These are phyloP conservation scores for Gymnobelideus leadbeateri DNA, from an alignment of 2,113 vertebrate genomes.

Conservation along the genomic window DNA sequence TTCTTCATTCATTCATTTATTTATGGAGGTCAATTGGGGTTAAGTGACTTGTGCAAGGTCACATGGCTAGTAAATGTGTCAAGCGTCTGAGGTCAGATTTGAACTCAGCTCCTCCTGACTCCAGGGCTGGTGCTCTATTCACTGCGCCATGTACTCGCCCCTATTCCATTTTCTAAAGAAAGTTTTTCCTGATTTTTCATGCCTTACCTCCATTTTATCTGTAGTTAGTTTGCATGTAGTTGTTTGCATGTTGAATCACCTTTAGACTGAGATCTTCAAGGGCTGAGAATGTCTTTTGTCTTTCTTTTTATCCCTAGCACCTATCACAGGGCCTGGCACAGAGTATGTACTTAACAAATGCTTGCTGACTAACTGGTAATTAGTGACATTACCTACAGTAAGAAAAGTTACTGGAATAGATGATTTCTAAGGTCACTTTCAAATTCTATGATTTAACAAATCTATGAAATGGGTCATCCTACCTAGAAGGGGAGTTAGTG, in stretches of 20 bases:
- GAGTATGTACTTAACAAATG: background rate
- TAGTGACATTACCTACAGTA: background rate
- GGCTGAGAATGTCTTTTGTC: background rate
- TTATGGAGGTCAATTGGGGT: too few species aligned
- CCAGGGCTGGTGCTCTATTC: too few species aligned
- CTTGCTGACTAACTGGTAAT: background rate
- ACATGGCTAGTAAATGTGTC: too few species aligned
- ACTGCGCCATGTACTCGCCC: too few species aligned
- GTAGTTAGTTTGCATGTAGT: background rate
- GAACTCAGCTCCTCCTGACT: too few species aligned
- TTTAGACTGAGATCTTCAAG: background rate
- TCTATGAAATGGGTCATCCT: background rate
- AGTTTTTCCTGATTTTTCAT: background rate
- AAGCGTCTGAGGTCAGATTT: too few species aligned
- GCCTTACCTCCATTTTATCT: background rate
- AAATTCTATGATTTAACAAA: background rate
- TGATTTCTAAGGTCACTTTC: background rate
- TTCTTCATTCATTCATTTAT: too few species aligned
- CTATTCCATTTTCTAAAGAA: background rate
- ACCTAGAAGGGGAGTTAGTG: background rate
- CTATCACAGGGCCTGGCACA: background rate
- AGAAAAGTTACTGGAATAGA: background rate
- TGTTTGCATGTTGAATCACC: background rate
- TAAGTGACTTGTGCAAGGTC: too few species aligned
- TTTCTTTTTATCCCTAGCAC: background rate